Percentiles rank a stretch among this genome's conserved stretches.
These are phyloP conservation scores for Hiodon tergisus DNA, from an alignment of 2,113 vertebrate species.

Conservation along the genomic window DNA sequence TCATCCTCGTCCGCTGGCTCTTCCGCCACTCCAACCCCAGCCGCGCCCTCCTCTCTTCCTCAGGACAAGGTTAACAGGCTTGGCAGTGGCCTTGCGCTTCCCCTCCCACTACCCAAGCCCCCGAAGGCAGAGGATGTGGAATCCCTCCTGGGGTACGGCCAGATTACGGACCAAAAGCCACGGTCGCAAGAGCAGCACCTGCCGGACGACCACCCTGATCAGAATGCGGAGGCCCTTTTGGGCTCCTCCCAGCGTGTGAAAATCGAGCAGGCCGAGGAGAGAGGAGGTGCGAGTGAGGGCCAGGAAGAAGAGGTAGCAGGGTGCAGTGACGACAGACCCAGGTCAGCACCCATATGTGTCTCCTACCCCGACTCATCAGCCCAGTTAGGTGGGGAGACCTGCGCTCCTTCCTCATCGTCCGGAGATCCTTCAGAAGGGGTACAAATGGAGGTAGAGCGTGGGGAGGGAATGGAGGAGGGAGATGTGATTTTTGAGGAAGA, in stretches of 20 bases:
- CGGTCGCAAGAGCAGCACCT: constrained; percentile 17
- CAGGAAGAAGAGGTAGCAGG: constrained; percentile 4
- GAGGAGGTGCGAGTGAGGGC: not conserved
- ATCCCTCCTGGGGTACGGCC: constrained; percentile 47
- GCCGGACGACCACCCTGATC: not conserved
- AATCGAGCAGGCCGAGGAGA: constrained; percentile 8
- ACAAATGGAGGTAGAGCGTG: constrained; percentile 36
- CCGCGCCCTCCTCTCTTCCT: constrained; percentile 45
- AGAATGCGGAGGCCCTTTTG: not conserved
- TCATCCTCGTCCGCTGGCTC: constrained; percentile 40
- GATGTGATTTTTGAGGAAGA: constrained; percentile 58
- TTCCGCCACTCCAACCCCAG: constrained; percentile 50
- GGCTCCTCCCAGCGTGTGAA: not conserved
- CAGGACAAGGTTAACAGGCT: constrained; percentile 28
- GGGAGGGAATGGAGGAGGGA: constrained; percentile 25
- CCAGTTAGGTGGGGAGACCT: constrained; percentile 38
- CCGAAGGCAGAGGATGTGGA: constrained; percentile 74
- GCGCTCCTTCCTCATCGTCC: constrained; percentile 40
- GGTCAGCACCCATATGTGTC: constrained; percentile 26
- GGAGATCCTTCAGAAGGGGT: constrained; percentile 42
- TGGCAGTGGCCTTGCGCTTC: not conserved
- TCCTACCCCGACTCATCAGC: constrained; percentile 45
- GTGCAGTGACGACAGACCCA: constrained; percentile 26
- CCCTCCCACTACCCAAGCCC: constrained; percentile 40
- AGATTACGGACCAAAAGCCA: constrained; percentile 29